Percentiles rank a stretch among this genome's conserved stretches.
These are phyloP conservation scores for Caranx ignobilis DNA, from an alignment of 2,113 vertebrate genomes.

Conservation along the genomic window DNA sequence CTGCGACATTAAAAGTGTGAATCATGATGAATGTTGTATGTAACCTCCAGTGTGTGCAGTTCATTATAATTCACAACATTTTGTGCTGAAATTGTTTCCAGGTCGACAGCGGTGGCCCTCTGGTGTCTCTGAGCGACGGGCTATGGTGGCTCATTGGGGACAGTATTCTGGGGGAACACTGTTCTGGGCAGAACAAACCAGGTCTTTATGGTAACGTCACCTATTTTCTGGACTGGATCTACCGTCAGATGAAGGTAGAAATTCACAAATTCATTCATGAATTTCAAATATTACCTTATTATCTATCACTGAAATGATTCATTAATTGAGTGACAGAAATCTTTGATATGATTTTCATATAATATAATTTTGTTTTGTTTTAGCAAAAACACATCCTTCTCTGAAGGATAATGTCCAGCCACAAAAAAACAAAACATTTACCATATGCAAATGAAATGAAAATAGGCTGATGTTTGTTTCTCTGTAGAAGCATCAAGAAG, in stretches of 20 bases:
- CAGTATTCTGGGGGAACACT: constrained; percentile 87
- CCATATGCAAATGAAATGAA: not conserved
- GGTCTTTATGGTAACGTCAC: constrained; percentile 89
- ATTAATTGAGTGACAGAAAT: no score
- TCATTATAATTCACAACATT: not conserved
- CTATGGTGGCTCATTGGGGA: constrained; percentile 91
- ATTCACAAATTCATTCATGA: no score
- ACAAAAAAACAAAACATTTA: not conserved
- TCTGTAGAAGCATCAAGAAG: constrained; percentile 68
- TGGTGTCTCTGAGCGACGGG: constrained; percentile 81
- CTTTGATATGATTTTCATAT: no score
- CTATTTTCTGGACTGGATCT: constrained; percentile 89
- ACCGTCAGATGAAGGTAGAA: constrained; percentile 89
- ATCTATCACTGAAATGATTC: no score
- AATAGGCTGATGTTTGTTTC: not conserved
- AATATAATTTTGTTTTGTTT: no score
- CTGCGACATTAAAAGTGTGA: not conserved
- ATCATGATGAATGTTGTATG: not conserved
- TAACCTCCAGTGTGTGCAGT: not conserved
- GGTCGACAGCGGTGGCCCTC: constrained; percentile 88
- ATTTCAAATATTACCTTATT: no score
- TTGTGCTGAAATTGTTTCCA: constrained; percentile 58
- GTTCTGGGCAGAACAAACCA: constrained; percentile 80
- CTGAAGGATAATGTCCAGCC: not conserved
- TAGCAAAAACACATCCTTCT: no score